These are phyloP conservation scores for Geopemphigus sp. DNA, from an alignment of 1,140 invertebrate species.

Conservation along the genomic window DNA sequence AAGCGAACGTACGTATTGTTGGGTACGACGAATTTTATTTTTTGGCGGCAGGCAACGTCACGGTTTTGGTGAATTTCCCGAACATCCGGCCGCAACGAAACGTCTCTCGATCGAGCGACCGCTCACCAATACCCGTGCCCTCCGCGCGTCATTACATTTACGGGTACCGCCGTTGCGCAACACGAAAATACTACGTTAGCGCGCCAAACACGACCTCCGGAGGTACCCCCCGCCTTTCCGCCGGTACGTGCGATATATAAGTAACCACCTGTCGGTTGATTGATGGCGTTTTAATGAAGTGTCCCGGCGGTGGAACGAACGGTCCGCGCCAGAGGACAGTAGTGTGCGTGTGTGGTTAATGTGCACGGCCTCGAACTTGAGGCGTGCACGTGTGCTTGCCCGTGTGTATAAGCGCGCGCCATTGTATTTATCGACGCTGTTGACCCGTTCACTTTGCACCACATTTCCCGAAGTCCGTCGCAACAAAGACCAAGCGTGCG, in stretches of 20 bases:
- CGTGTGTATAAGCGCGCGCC: no score
- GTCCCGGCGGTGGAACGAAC: neutral
- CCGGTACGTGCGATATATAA: neutral
- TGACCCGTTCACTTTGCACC: constrained; percentile 48
- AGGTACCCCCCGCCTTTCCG: neutral
- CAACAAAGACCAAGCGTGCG: neutral
- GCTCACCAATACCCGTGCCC: neutral
- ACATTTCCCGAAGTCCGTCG: constrained; percentile 26
- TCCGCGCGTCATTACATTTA: neutral
- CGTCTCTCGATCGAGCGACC: neutral
- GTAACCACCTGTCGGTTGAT: constrained; percentile 5
- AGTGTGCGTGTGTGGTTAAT: no score
- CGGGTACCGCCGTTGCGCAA: neutral
- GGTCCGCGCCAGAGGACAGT: no score
- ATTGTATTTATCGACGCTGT: constrained; percentile 24
- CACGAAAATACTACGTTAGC: neutral
- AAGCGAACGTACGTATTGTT: no score
- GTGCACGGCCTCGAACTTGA: constrained; percentile 42
- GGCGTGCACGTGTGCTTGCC: neutral
- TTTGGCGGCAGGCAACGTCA: neutral
- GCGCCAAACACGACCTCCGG: constrained; percentile 12
- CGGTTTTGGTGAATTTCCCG: neutral
- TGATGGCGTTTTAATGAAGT: constrained; percentile 49
- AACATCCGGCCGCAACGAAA: neutral
- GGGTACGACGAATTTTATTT: constrained; percentile 1